Percentiles rank a stretch among this genome's conserved stretches.
Conservation (phyloP, 2,113 vertebrate genomes). For the Cavia aperea region DNA sequence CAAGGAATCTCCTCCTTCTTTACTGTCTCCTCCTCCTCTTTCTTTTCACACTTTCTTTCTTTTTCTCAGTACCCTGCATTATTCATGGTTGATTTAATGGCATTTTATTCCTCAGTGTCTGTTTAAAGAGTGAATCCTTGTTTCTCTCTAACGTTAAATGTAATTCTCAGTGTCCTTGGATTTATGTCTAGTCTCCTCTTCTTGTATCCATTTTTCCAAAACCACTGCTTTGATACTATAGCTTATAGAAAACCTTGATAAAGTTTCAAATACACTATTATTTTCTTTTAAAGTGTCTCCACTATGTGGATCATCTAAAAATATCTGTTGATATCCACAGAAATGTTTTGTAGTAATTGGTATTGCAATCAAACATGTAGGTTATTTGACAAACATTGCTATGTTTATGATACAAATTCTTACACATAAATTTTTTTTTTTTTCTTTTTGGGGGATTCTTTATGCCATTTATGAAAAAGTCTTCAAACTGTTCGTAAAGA, state of each 20-base stretch:
- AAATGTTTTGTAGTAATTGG: background rate
- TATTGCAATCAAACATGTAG: background rate
- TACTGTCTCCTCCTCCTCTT: rapidly evolving
- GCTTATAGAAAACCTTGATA: background rate
- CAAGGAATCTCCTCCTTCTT: background rate
- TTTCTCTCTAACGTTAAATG: background rate
- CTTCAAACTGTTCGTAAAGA: background rate
- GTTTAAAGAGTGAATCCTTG: background rate
- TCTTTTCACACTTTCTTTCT: background rate
- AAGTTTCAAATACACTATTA: background rate
- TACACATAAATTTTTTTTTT: background rate
- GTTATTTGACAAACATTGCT: background rate
- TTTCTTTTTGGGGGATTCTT: background rate
- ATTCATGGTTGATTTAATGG: background rate
- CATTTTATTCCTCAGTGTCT: background rate
- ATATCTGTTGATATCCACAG: background rate
- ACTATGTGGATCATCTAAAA: background rate
- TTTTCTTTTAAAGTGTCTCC: background rate
- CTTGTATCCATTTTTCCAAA: background rate
- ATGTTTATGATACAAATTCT: background rate
- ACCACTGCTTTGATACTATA: background rate
- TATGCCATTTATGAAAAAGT: background rate
- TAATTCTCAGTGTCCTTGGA: background rate
- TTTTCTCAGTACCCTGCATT: background rate
- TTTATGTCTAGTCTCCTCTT: background rate